Conservation (phyloP, 2,888 invertebrate species). For the Thereva nobilitata region DNA sequence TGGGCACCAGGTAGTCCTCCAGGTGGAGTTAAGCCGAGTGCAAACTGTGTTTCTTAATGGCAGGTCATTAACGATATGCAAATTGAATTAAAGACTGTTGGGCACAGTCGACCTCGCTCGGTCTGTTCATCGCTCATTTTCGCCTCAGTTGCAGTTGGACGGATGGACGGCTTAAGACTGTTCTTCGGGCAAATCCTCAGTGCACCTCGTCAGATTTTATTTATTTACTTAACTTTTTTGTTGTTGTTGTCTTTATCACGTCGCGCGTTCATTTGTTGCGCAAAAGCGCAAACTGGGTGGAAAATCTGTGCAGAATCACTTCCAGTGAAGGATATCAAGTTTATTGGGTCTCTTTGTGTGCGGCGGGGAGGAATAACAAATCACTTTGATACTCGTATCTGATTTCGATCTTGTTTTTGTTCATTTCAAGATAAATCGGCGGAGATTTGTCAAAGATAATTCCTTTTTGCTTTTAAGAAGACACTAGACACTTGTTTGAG, state of each 20-base stretch:
- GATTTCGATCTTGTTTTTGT: slow-evolving; percentile 32
- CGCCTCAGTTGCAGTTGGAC: slow-evolving; percentile 24
- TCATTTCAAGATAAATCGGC: slow-evolving; percentile 25
- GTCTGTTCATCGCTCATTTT: slow-evolving; percentile 21
- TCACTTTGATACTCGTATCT: slow-evolving; percentile 25
- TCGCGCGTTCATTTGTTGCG: too few species aligned
- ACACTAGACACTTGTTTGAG: too few species aligned
- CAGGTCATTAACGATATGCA: slow-evolving; percentile 35
- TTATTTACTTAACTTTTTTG: neutral
- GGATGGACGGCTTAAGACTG: slow-evolving; percentile 40
- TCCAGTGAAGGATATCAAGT: neutral
- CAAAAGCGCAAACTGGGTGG: slow-evolving; percentile 5
- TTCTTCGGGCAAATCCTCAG: slow-evolving; percentile 41
- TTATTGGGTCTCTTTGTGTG: neutral
- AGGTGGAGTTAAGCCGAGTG: slow-evolving; percentile 9
- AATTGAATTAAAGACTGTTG: slow-evolving; percentile 36
- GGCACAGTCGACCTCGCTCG: slow-evolving; percentile 8
- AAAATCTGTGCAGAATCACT: slow-evolving; percentile 11
- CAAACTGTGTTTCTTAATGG: slow-evolving; percentile 21
- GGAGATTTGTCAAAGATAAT: slow-evolving; percentile 27
- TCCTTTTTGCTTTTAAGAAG: slow-evolving; percentile 3
- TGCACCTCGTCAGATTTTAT: slow-evolving; percentile 13
- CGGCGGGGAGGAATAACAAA: slow-evolving; percentile 32
- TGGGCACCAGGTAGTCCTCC: neutral
- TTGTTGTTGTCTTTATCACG: slow-evolving; percentile 17